Evolutionary conservation across 2,888 invertebrate species (phyloP).

Genomic region (Sussaba pulchella): DNA sequence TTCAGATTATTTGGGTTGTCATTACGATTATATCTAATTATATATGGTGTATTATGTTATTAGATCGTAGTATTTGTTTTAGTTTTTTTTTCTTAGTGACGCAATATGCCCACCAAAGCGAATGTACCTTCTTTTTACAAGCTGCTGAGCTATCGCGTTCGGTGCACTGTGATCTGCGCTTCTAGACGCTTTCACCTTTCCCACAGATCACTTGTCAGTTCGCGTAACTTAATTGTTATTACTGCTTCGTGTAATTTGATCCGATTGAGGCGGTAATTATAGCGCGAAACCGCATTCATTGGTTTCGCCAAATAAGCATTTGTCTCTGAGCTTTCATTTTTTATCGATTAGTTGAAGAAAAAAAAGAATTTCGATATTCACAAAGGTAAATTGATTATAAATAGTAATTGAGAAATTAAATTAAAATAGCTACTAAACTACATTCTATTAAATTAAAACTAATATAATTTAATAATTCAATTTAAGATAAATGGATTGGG

Average conservation of each 20-base stretch:
- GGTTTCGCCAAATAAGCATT: background rate
- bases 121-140: conserved; percentile 27
- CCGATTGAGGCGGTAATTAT: background rate
- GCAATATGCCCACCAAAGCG: conserved; percentile 28
- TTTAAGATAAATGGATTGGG: too few species aligned
- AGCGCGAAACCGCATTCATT: background rate
- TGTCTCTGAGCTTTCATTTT: background rate
- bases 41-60: too few species aligned
- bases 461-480: too few species aligned
- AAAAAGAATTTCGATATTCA: too few species aligned
- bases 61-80: too few species aligned
- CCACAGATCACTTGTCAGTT: background rate
- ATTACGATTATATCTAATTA: too few species aligned
- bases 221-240: conserved; percentile 13
- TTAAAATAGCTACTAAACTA: too few species aligned
- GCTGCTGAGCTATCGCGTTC: background rate
- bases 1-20: too few species aligned
- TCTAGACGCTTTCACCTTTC: conserved; percentile 54
- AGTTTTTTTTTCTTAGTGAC: conserved; percentile 8
- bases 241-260: background rate
- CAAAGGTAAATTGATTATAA: too few species aligned
- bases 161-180: background rate
- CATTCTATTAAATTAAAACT: too few species aligned
- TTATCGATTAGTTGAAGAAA: too few species aligned
- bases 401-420: too few species aligned